Conservation (phyloP, 2,113 vertebrate species). For the Indri indri region DNA sequence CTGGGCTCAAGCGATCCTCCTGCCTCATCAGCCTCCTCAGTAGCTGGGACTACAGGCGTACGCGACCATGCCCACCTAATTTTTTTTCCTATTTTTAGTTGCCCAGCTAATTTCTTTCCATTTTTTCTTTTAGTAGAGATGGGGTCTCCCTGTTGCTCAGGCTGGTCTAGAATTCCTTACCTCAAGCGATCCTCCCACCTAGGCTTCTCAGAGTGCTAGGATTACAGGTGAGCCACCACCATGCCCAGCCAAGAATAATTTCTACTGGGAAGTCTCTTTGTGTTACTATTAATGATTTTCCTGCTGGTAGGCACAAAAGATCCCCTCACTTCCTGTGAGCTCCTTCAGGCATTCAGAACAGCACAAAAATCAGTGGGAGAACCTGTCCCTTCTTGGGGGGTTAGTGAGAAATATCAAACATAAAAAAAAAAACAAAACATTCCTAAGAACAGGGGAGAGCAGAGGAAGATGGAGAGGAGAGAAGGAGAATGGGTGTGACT, state of each 20-base stretch:
- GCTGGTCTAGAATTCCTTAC: too few relatives aligned
- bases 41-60: too few relatives aligned
- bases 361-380: neutral
- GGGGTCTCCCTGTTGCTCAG: too few relatives aligned
- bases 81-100: too few relatives aligned
- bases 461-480: neutral
- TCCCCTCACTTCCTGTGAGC: neutral
- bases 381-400: neutral
- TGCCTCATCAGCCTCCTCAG: too few relatives aligned
- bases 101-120: too few relatives aligned
- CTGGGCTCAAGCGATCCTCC: too few relatives aligned
- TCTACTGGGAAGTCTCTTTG: neutral
- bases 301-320: neutral
- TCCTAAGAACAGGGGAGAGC: neutral
- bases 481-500: neutral
- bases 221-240: too few relatives aligned
- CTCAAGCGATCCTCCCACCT: too few relatives aligned
- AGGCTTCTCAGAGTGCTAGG: too few relatives aligned
- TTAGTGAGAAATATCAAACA: constrained; percentile 2
- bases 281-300: neutral
- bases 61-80: too few relatives aligned
- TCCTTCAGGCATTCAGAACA: neutral
- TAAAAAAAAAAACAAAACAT: neutral
- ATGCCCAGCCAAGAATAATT: neutral
- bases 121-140: too few relatives aligned